Conservation (phyloP, 2,797 vertebrate species). For the Alosa sapidissima region DNA sequence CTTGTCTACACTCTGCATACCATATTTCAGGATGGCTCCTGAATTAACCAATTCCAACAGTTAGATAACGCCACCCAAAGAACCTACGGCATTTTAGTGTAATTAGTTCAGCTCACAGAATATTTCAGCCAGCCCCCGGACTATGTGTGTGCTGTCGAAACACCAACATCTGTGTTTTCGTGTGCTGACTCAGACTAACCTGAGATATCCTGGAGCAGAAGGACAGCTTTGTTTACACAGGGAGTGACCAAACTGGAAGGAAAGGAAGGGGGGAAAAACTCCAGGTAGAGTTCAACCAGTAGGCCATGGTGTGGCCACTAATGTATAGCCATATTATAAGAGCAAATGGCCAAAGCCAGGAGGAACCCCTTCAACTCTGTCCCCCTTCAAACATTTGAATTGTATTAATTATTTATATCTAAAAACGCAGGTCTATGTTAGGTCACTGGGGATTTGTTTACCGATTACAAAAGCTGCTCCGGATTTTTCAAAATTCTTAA, state of each 20-base stretch:
- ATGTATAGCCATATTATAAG: not conserved
- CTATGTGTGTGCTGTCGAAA: not conserved
- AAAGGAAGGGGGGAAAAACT: not conserved
- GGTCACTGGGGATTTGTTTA: not conserved
- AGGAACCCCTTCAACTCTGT: not conserved
- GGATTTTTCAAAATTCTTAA: not conserved
- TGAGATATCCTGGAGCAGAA: not conserved
- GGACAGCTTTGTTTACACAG: not conserved
- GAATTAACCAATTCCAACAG: not conserved
- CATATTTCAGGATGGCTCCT: not conserved
- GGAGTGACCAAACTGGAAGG: not conserved
- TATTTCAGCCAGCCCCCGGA: not conserved
- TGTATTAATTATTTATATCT: not conserved
- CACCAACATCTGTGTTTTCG: not conserved
- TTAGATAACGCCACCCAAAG: not conserved
- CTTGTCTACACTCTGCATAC: not conserved
- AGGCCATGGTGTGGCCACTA: not conserved
- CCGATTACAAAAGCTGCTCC: not conserved
- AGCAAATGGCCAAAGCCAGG: not conserved
- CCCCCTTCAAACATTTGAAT: not conserved
- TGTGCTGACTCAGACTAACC: not conserved
- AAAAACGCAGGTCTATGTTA: not conserved
- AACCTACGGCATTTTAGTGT: not conserved
- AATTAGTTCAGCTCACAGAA: not conserved
- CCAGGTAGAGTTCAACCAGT: not conserved